These are phyloP conservation scores for Catamblyrhynchus diadema DNA, from an alignment of 2,797 vertebrate genomes.

Conservation along the genomic window DNA sequence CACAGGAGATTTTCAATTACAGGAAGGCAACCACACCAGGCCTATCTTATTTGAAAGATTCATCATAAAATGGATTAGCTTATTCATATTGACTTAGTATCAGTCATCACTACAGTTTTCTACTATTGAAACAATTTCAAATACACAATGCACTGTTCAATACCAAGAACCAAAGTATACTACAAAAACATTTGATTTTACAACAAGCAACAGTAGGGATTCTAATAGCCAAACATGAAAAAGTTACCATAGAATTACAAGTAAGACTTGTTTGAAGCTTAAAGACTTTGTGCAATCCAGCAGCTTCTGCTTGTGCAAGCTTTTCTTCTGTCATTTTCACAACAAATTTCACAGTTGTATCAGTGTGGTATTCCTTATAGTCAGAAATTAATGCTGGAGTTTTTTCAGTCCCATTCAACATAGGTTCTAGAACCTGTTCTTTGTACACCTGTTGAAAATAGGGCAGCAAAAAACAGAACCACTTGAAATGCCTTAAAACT, in stretches of 20 bases:
- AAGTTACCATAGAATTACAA: conserved; percentile 97
- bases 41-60: neutral
- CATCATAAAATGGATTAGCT: neutral
- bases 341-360: conserved; percentile 95
- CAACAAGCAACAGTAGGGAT: neutral
- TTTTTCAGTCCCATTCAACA: conserved; percentile 97
- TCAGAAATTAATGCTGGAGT: conserved; percentile 94
- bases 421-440: conserved; percentile 96
- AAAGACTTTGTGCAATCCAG: conserved; percentile 96
- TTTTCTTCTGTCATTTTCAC: conserved; percentile 98
- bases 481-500: neutral
- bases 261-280: conserved; percentile 97
- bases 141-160: neutral
- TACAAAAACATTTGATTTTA: neutral
- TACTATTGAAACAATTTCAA: neutral
- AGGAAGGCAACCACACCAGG: neutral
- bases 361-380: conserved; percentile 98
- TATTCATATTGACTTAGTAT: neutral
- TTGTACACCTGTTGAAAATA: conserved; percentile 86
- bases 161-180: neutral
- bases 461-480: neutral
- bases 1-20: neutral
- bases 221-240: conserved; percentile 59
- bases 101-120: neutral
- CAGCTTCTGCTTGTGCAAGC: conserved; percentile 92